A percentile compares a stretch with the other conserved stretches of the same genome.
phyloP scores from a whole-genome alignment of 2,797 vertebrate genomes.

The Molothrus aeneus region DNA sequence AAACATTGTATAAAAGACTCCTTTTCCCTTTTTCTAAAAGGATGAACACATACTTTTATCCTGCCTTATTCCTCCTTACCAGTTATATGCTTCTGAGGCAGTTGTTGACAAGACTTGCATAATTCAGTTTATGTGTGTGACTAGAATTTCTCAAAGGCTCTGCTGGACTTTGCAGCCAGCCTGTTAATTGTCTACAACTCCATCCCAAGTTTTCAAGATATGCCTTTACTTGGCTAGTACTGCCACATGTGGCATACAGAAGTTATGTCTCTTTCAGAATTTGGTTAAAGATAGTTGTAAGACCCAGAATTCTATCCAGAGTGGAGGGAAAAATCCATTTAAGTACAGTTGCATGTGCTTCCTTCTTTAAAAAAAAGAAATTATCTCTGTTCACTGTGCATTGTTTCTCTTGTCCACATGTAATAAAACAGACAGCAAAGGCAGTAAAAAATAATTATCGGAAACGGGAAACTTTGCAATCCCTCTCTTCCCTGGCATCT shows the following conservation, averaged over 20 bases:
- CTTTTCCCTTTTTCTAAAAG: conserved; percentile 63
- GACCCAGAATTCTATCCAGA: neutral
- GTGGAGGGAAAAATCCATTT: neutral
- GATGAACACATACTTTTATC: conserved; percentile 69
- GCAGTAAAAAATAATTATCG: conserved; percentile 41
- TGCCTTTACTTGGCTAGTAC: neutral
- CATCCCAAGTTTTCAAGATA: neutral
- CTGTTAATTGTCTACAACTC: neutral
- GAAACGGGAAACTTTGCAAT: conserved; percentile 32
- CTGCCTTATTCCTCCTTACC: conserved; percentile 54
- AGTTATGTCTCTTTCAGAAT: neutral
- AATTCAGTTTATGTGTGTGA: conserved; percentile 68
- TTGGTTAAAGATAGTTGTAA: neutral
- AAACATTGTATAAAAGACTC: conserved; percentile 59
- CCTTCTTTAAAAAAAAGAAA: neutral
- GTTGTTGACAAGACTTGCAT: conserved; percentile 71
- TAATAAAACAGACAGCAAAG: neutral
- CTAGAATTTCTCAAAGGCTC: conserved; percentile 41
- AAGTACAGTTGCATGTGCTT: neutral
- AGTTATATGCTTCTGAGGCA: conserved; percentile 53
- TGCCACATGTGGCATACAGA: neutral
- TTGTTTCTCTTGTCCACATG: neutral
- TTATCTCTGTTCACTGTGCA: neutral
- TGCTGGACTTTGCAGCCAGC: conserved; percentile 2
- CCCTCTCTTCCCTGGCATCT: neutral